Evolutionary conservation across 2,797 vertebrate species (phyloP).

Genomic region (Fistularia commersonii): DNA sequence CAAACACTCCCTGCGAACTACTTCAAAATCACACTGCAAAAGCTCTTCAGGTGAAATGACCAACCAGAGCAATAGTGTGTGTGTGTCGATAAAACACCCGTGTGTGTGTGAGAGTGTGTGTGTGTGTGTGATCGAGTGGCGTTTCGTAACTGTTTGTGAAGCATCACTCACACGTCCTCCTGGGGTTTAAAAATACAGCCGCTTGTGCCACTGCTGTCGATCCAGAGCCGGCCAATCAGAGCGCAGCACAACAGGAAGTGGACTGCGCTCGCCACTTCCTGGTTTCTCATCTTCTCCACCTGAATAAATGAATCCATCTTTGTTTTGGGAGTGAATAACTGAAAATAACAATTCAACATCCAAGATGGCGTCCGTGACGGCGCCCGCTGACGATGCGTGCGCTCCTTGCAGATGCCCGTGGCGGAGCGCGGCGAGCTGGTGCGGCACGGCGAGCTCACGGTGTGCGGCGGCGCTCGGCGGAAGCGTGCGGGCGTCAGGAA

Average conservation of each 20-base stretch:
- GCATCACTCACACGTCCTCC: slow-evolving; percentile 46
- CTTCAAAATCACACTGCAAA: slow-evolving; percentile 37
- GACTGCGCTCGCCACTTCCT: no score
- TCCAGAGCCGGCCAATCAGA: slow-evolving; percentile 44
- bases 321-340: not conserved
- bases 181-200: slow-evolving; percentile 51
- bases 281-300: no score
- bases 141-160: slow-evolving; percentile 41
- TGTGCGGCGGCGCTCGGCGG: slow-evolving; percentile 76
- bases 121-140: slow-evolving; percentile 1
- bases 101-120: slow-evolving; percentile 12
- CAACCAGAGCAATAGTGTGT: slow-evolving; percentile 33
- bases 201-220: not conserved
- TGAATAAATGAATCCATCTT: not conserved
- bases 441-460: slow-evolving; percentile 81
- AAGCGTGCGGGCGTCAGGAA: slow-evolving; percentile 81
- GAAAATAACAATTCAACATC: no score
- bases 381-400: slow-evolving; percentile 6
- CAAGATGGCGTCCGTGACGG: no score
- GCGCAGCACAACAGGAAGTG: no score
- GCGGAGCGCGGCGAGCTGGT: slow-evolving; percentile 85
- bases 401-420: slow-evolving; percentile 71
- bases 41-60: slow-evolving; percentile 37
- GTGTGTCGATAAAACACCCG: slow-evolving; percentile 2
- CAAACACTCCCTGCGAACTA: slow-evolving; percentile 48